phyloP scores from a whole-genome alignment of 2,113 vertebrate genomes.

The Ochotona princeps region DNA sequence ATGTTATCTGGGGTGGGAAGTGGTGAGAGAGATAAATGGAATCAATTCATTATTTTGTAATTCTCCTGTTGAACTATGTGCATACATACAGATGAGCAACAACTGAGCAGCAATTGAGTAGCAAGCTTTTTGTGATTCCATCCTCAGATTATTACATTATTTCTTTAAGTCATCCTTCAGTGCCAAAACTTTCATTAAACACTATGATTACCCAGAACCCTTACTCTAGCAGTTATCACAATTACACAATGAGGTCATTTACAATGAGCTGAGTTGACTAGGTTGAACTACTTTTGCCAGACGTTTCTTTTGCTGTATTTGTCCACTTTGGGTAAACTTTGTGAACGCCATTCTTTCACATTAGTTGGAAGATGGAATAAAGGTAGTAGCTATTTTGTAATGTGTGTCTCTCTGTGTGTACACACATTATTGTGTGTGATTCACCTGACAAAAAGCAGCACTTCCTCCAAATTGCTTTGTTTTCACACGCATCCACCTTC shows the following conservation, averaged over 20 bases:
- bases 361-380: neutral
- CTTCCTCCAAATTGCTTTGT: neutral
- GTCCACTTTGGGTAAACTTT: neutral
- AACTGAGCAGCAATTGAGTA: neutral
- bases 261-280: neutral
- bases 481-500: neutral
- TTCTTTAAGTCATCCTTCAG: slow-evolving; percentile 16
- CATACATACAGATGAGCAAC: slow-evolving; percentile 6
- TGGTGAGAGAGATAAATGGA: neutral
- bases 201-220: neutral
- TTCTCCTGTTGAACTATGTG: neutral
- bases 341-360: slow-evolving; percentile 1
- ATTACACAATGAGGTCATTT: neutral
- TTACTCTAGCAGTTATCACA: neutral
- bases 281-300: neutral
- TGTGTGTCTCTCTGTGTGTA: neutral
- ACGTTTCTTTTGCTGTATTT: slow-evolving; percentile 16
- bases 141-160: neutral
- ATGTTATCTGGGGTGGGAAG: neutral
- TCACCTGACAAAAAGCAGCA: neutral
- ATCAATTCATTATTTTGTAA: neutral
- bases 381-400: neutral
- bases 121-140: neutral
- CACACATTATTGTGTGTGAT: neutral
- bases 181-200: neutral